Conservation (phyloP, 2,113 vertebrate species). For the Coreoperca whiteheadi region DNA sequence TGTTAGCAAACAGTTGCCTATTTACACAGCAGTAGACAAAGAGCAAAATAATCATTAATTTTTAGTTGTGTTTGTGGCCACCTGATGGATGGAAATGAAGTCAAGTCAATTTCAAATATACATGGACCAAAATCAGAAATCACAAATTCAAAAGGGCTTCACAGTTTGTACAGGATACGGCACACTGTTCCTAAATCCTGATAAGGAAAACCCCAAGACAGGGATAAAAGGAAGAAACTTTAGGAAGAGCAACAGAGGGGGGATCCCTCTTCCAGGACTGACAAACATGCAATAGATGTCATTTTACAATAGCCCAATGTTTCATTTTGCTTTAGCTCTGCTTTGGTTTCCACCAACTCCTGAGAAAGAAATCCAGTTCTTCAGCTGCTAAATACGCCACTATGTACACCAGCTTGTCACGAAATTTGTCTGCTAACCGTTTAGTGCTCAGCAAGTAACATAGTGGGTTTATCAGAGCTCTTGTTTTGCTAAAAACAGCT, state of each 20-base stretch:
- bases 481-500: too few species aligned
- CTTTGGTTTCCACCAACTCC: too few species aligned
- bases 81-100: background rate
- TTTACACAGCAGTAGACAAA: background rate
- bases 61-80: background rate
- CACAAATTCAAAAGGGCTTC: background rate
- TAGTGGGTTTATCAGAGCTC: background rate
- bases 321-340: too few species aligned
- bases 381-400: too few species aligned
- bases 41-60: background rate
- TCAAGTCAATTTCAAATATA: too few species aligned
- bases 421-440: background rate
- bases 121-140: background rate
- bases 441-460: background rate
- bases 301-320: too few species aligned
- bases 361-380: too few species aligned
- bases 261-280: background rate
- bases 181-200: background rate
- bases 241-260: background rate
- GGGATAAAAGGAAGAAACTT: too few species aligned
- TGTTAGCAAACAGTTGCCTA: background rate
- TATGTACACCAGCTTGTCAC: too few species aligned
- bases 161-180: background rate
- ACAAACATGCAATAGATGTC: background rate
- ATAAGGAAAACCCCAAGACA: too few species aligned